Evolutionary conservation across 2,113 vertebrate genomes (phyloP), one percentile per base, ranked within the genome.

Genomic region (Nestor notabilis): DNA sequence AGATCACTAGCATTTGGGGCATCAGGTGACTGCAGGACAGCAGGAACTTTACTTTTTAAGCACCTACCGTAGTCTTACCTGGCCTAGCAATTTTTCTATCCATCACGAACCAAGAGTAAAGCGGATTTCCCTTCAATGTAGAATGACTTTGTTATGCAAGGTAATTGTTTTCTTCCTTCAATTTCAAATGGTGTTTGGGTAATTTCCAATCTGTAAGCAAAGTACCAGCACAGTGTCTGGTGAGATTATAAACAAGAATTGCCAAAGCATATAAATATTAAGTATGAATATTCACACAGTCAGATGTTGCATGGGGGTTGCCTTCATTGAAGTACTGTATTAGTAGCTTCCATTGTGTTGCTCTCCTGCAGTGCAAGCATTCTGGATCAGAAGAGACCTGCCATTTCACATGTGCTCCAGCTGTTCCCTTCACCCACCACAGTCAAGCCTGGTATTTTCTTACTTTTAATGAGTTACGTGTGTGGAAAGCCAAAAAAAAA

Each of bases 371-470:
- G 93, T 87, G 94, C 65, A 71, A 72, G 87, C 86, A 74, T 89
- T 94, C 77, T 95, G 95, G 80, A 95, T 95, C 89, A 95, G 93
- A 95, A 66, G 70, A 93, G 61, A 46, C 56, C 70, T 95, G 83
- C 77, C 53, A 35, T 77, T 89, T 95, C 94, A 81, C 81, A 79
- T 77, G 79, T 2, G 3, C 47, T 90, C 88, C 93, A 96, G 97
- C 90, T 96, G 93, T 55, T 92, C 55, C 72, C 72, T 91, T 87
- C 83, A 93, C 81, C 94, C 87, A 89, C 94, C 75, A 28, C 89
- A 83, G 80, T 53, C 83, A 92, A 84, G 65, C 44, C 66, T 44
- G 6, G 5, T 56, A 72, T 70, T 82, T 95, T 76, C 69, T 91
- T 71, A 23, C 44, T 91, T 92, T 83, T 94, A 94, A 97, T 93